Base-by-base conservation (phyloP, 2,888 invertebrate genomes). In the Cantharis lateralis region DNA sequence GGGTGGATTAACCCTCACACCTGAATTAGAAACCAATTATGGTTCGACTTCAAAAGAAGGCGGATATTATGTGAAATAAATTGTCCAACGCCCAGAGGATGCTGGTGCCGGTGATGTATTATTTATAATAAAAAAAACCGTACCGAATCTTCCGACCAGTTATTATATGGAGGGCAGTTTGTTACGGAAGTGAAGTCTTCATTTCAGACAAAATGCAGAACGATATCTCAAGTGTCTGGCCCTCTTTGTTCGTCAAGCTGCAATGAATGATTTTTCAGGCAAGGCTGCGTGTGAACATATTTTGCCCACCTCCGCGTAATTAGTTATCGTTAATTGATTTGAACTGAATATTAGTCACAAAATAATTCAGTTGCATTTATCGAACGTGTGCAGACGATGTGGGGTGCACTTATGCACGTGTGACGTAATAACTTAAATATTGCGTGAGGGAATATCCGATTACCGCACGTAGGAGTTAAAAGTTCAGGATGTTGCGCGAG, bases 401-500 rank as follows among this genome's bases (percentile, higher is more conserved):
- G 64, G 64, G 64, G 64, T 66, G 20, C 7, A 66, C 15, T 66
- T 66, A 68, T 72, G 68, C 68, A 72, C 68, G 68, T 28, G 48
- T 72, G 13, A 72, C 26, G 72, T 62, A 16, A 13, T 72, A 68
- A 61, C 68, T 64, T 62, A 48, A 48, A 68, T 62, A 26, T 68
- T 72, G 68, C 24, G 61, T 72, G 68, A 48, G 20, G 62, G 61
- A 68, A 68, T 72, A 72, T 72, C 72, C 72, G 68, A 72, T 72
- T 72, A 68, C 72, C 13, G n/a, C 68, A 48, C 68, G 72, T 72
- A 61, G 72, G 72, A 20, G 64, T 18, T 66, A 66, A 66, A 66
- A 18, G n/a, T 66, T 20, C 64, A 66, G 24, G 24, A 66, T 20
- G 64, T 48, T 48, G 48, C 48, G 48, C 48, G 48, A 48, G 10